phyloP scores from a whole-genome alignment of 2,797 vertebrate species.

The Lophotriccus pileatus region DNA sequence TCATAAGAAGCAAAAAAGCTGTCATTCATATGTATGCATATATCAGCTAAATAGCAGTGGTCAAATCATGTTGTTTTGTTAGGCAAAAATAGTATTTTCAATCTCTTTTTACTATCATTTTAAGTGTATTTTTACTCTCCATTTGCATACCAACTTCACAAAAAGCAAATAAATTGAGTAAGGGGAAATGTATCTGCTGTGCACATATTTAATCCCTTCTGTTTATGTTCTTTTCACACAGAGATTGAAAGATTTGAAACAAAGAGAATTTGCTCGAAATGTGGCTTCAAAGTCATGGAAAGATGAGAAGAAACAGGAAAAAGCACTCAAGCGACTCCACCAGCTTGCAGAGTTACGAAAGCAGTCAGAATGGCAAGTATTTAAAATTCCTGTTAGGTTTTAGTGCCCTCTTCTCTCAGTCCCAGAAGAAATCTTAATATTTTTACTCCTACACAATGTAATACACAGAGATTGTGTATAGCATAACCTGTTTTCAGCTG shows the following conservation, averaged over 20 bases:
- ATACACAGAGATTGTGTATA: not conserved
- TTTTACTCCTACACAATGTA: not conserved
- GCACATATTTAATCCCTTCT: not conserved
- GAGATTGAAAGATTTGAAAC: slow-evolving; percentile 98
- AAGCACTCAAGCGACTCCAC: slow-evolving; percentile 91
- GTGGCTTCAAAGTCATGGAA: slow-evolving; percentile 99
- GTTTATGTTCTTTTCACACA: slow-evolving; percentile 64
- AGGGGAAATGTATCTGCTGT: not conserved
- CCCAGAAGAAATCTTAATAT: not conserved
- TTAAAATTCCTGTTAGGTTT: not conserved
- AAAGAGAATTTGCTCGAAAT: slow-evolving; percentile 96
- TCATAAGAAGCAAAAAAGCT: not conserved
- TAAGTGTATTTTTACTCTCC: not conserved
- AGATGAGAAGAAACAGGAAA: slow-evolving; percentile 97
- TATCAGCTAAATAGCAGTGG: not conserved
- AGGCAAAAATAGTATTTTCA: not conserved
- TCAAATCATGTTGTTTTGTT: not conserved
- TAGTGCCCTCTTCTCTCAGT: not conserved
- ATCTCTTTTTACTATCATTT: not conserved
- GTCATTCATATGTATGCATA: not conserved
- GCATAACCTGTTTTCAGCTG: not conserved
- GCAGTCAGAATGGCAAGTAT: slow-evolving; percentile 86
- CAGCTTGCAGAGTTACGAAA: slow-evolving; percentile 92
- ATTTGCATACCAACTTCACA: not conserved
- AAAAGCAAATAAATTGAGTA: not conserved